Evolutionary conservation across 2,797 vertebrate species (phyloP), one percentile per base, ranked within the genome.

Genomic region (Falco biarmicus): DNA sequence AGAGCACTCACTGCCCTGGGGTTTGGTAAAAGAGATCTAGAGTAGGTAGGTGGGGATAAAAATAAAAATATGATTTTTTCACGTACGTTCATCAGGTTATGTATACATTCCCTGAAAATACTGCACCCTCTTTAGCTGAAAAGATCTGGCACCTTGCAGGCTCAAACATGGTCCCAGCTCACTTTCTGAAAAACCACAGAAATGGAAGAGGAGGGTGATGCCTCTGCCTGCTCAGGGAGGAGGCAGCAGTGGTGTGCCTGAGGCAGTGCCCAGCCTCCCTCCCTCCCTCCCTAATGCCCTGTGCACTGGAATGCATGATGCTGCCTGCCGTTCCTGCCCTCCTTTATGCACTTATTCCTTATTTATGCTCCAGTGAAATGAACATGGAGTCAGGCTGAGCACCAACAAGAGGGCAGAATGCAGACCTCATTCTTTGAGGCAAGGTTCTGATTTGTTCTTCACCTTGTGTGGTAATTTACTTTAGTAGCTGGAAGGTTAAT

Each of bases 401-500:
- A 47, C 10, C 89, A 80, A 56, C 39, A 77, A 7, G 3, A 63
- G n/a, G 22, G 31, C 48, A 41, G 43, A 82, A 66, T 47, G 47
- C 66, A 75, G 86, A 32, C n/a, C 63, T 82, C n/a, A 0, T 53
- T 69, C 87, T 77, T n/a, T n/a, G 43, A 84, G 47, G 47, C 50
- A 75, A 79, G 50, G 41, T 12, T 84, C 90, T 59, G 29, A 69
- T 84, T 59, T 69, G 47, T 75, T 86, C 90, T 70, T 92, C 0
- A 0, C 34, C 45, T 37, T 65, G 43, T 47, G 71, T 41, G 87
- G 88, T 84, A 82, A 94, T 90, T 96, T 90, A 41, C 66, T 89
- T 81, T 60, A 51, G 54, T 41, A 51, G 74, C 64, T 82, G 66
- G 74, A 84, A 95, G 90, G 95, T 96, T 95, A 96, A 95, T 93